Evolutionary conservation across 2,113 vertebrate genomes (phyloP), one percentile per base, ranked within the genome.

Genomic region (Smithornis capensis): DNA sequence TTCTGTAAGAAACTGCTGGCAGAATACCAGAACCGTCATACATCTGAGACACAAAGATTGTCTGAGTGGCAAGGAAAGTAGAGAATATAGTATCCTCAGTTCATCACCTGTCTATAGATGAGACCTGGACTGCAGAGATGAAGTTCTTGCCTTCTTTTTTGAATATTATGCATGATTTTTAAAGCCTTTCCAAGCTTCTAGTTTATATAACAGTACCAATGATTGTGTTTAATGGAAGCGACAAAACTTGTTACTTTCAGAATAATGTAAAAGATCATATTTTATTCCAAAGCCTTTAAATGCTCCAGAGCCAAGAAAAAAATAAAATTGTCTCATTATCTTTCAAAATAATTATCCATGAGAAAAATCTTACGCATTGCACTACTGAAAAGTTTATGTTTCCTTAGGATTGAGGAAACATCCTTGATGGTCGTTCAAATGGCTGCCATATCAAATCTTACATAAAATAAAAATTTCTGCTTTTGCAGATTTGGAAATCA

Each of bases 401-500:
- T 29, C 42, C 27, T 56, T 47, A 71, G 13, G 24, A 70, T 2
- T 45, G 67, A 59, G 23, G 49, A 86, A 71, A 64, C 5, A 35
- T 55, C 12, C 24, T 64, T 60, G 53, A 42, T 27, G 15, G 25
- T 78, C 12, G 65, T 35, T 60, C 40, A 93, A 71, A 87, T 24
- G 33, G 24, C 29, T 91, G 23, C 73, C 28, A 38, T 53, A 69
- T 50, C 10, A 82, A 76, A 75, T 28, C 5, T 82, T 31, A 62
- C 8, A 59, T 40, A 33, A 71, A 89, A 59, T 3, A 56, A 24
- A 95, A 87, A 60, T 91, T 90, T 83, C 56, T 91, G 31, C 4
- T 86, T 92, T 96, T 90, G 55, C 27, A 83, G 67, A 35, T 89
- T 97, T 95, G 55, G 52, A 88, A 57, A 71, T 71, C 14, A 6